A percentile compares a stretch with the other conserved stretches of the same genome.
phyloP scores from a whole-genome alignment of 2,888 invertebrate species.

The Dusona sp. region DNA sequence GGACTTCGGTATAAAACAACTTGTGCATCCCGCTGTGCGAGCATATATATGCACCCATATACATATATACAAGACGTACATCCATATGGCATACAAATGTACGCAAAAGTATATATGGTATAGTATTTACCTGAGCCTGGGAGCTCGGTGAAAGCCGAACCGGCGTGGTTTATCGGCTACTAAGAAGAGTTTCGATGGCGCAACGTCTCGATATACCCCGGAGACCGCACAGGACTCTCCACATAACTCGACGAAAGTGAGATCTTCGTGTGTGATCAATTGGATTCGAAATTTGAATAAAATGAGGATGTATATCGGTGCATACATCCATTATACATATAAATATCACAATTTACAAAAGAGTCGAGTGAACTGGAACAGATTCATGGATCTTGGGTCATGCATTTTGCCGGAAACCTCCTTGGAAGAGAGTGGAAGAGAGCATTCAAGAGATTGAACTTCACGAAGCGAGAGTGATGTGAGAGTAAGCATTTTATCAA shows the following conservation, averaged over 20 bases:
- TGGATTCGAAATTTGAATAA: slow-evolving; percentile 39
- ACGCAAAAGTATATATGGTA: neutral
- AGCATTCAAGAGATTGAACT: slow-evolving; percentile 14
- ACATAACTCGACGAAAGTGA: slow-evolving; percentile 28
- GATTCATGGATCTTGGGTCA: slow-evolving; percentile 5
- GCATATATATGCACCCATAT: neutral
- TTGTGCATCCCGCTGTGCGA: slow-evolving; percentile 30
- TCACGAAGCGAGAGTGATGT: slow-evolving; percentile 31
- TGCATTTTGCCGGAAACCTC: slow-evolving; percentile 21
- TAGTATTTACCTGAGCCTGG: slow-evolving; percentile 23
- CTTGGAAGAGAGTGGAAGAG: neutral
- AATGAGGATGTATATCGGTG: slow-evolving; percentile 20
- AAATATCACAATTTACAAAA: slow-evolving; percentile 11
- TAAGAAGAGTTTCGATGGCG: slow-evolving; percentile 65
- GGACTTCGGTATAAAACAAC: slow-evolving; percentile 35
- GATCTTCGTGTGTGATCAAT: slow-evolving; percentile 65
- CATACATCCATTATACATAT: slow-evolving; percentile 2
- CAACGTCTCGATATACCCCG: slow-evolving; percentile 54
- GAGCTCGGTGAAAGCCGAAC: slow-evolving; percentile 65
- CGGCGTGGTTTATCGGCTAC: slow-evolving; percentile 67
- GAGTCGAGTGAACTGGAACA: slow-evolving; percentile 36
- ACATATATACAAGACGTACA: neutral
- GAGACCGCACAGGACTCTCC: slow-evolving; percentile 7
- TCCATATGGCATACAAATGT: slow-evolving; percentile 2
- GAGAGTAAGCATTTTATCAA: slow-evolving; percentile 17